Base-by-base conservation (phyloP, 2,113 vertebrate genomes). In the Brachypodius melanocephalos region DNA sequence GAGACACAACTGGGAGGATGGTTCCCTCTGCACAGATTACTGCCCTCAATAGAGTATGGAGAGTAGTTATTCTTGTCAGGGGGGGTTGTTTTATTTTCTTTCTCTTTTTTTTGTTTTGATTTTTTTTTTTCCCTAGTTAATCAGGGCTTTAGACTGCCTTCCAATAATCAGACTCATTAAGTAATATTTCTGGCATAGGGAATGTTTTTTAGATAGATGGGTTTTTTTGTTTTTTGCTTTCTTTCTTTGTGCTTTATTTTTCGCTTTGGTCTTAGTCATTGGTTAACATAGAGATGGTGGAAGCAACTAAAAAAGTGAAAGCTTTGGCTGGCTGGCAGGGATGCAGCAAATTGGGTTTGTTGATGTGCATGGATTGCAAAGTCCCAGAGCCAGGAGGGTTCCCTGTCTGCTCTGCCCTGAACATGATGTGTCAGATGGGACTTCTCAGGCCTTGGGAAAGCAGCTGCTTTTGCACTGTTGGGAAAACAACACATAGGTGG, bases 361-460 rank as follows among this genome's bases (percentile, higher is more conserved):
- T 98, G 98, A 97, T 97, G 98, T 98, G 98, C 98, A 97, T 98
- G 91, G 69, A 94, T 94, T 96, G 96, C 97, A 98, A 95, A 85
- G 96, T 96, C 92, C 97, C 96, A 93, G 96, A 95, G 86, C 89
- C 97, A 97, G 97, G 98, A 98, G 98, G 97, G 98, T 98, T 98
- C 91, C 58, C 94, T 58, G 63, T 59, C 28, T 93, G 93, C 57
- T 58, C 94, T 95, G 74, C 93, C 84, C 90, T 24, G 86, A 90
- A 92, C 80, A 40, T 24, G 25, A 34, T 0, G 0, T 43, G 59
- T 90, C 92, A 72, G 54, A 79, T 0, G 21, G 40, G 38, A 65
- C 67, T 93, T 76, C 88, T 76, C 51, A 69, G 79, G 95, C 88
- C 78, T 94, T 94, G 88, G 85, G 92, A 90, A 93, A 94, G 79